These are phyloP conservation scores for Gymnothorax javanicus DNA, from an alignment of 2,797 vertebrate genomes.

Conservation along the genomic window DNA sequence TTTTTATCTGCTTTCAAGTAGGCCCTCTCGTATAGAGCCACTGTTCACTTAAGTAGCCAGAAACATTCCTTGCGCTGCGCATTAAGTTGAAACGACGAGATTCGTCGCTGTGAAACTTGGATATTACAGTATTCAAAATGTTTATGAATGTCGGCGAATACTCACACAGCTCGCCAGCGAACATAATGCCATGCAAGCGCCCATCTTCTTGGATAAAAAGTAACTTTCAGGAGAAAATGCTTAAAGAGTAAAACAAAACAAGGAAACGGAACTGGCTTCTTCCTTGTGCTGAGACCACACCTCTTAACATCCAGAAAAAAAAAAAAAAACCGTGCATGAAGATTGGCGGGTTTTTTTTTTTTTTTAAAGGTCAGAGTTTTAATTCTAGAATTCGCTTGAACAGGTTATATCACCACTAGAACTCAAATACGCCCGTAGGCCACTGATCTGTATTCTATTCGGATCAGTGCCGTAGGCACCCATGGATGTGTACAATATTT, in stretches of 20 bases:
- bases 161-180: slow-evolving; percentile 89
- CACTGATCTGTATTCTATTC: too few species aligned
- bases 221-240: slow-evolving; percentile 1
- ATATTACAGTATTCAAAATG: too few species aligned
- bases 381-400: too few species aligned
- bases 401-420: too few species aligned
- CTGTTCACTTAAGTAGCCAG: neutral
- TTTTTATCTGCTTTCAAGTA: too few species aligned
- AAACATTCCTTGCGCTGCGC: neutral
- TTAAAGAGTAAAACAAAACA: neutral
- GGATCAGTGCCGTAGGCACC: too few species aligned
- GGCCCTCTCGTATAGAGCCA: neutral
- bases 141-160: slow-evolving; percentile 44
- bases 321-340: neutral
- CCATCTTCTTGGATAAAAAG: slow-evolving; percentile 67
- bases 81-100: neutral
- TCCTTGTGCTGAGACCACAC: neutral
- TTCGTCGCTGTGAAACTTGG: too few species aligned
- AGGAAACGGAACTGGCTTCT: neutral
- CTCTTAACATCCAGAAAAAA: neutral
- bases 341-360: too few species aligned
- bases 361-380: too few species aligned
- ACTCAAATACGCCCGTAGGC: too few species aligned
- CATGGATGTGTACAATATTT: too few species aligned
- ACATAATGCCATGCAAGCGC: slow-evolving; percentile 85